Evolutionary conservation across 2,888 invertebrate genomes (phyloP).

Genomic region (Microdon myrmicae): DNA sequence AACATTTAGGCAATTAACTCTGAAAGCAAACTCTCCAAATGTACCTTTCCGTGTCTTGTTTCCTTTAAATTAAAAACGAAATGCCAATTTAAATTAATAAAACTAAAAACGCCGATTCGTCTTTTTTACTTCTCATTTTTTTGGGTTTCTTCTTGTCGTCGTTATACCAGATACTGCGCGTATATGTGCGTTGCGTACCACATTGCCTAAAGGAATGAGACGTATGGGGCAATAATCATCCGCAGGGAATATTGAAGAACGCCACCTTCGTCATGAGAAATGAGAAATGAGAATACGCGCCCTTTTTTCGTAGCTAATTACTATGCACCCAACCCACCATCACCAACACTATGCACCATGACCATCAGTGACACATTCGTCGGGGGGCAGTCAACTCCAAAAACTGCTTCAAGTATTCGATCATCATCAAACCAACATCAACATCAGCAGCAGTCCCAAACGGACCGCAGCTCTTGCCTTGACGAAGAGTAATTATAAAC

Average conservation of each 20-base stretch:
- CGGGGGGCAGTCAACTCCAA: conserved; percentile 47
- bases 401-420: conserved; percentile 43
- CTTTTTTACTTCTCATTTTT: conserved; percentile 5
- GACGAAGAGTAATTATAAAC: conserved; percentile 50
- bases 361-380: conserved; percentile 47
- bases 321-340: conserved; percentile 45
- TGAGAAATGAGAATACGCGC: conserved; percentile 47
- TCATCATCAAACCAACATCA: conserved; percentile 47
- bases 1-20: conserved; percentile 46
- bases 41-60: conserved; percentile 8
- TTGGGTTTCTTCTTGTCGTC: conserved; percentile 8
- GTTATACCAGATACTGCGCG: no score
- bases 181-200: no score
- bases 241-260: conserved; percentile 16
- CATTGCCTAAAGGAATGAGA: conserved; percentile 17
- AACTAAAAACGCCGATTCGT: conserved; percentile 40
- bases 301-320: conserved; percentile 52
- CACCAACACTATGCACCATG: conserved; percentile 12
- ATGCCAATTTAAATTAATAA: conserved; percentile 52
- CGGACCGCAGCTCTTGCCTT: conserved; percentile 18
- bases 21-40: conserved; percentile 23
- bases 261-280: conserved; percentile 46
- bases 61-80: conserved; percentile 42
- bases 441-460: conserved; percentile 28
- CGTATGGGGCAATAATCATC: conserved; percentile 7